Conservation (phyloP, 2,888 invertebrate species). For the Morinoia aosen region DNA sequence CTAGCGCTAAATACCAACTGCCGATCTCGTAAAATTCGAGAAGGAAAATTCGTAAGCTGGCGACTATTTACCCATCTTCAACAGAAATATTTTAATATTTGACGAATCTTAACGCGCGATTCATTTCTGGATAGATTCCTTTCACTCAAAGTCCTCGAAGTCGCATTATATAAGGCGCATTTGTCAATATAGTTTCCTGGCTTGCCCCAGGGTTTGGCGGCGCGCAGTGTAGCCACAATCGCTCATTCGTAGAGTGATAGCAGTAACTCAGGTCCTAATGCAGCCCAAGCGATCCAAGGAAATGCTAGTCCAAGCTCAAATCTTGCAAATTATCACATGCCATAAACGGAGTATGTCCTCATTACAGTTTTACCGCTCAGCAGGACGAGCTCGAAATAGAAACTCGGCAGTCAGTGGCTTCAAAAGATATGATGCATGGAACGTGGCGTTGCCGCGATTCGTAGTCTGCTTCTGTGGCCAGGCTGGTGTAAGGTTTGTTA, state of each 20-base stretch:
- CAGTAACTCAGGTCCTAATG: neutral
- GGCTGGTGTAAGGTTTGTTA: neutral
- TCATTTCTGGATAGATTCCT: neutral
- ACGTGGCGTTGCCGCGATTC: neutral
- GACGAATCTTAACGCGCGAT: neutral
- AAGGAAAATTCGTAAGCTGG: neutral
- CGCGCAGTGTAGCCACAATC: neutral
- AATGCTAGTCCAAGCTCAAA: neutral
- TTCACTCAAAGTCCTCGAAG: neutral
- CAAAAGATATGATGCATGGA: neutral
- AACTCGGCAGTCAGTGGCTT: neutral
- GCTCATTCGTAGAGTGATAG: neutral
- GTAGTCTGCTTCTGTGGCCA: neutral
- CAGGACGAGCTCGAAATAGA: neutral
- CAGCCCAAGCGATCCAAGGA: neutral
- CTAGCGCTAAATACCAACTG: neutral
- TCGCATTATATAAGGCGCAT: neutral
- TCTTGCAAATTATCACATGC: slow-evolving; percentile 17
- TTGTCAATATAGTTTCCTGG: neutral
- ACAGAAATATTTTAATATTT: neutral
- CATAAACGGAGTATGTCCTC: neutral
- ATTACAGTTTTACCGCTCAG: slow-evolving; percentile 12
- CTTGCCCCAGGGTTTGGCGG: neutral
- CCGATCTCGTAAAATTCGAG: neutral
- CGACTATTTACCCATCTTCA: neutral